Conservation (phyloP, 2,888 invertebrate genomes). For the Eupithecia abbreviata region DNA sequence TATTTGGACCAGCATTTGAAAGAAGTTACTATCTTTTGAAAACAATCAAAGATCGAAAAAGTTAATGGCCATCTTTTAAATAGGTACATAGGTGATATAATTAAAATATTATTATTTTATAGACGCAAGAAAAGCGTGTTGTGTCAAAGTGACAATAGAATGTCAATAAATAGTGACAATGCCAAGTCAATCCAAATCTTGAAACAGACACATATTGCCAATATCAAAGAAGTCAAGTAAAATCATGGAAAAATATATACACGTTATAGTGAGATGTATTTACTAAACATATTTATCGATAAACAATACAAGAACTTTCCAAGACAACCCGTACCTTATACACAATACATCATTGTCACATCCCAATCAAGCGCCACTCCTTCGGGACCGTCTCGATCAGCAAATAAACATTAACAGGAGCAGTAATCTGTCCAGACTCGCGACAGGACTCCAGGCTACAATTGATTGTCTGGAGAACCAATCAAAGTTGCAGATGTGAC, state of each 20-base stretch:
- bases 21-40: background rate
- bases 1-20: background rate
- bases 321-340: constrained; percentile 32
- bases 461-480: constrained; percentile 47
- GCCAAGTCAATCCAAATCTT: background rate
- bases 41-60: background rate
- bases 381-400: constrained; percentile 47
- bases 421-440: constrained; percentile 40
- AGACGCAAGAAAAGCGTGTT: background rate
- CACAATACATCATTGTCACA: constrained; percentile 56
- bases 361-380: constrained; percentile 48
- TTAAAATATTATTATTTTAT: background rate
- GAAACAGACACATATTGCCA: background rate
- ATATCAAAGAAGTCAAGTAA: no score
- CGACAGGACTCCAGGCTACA: constrained; percentile 16
- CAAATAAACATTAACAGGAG: constrained; percentile 54
- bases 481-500: constrained; percentile 81
- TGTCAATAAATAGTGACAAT: background rate
- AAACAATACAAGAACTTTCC: constrained; percentile 16
- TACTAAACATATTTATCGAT: background rate
- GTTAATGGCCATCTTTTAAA: no score
- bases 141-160: background rate
- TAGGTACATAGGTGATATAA: background rate
- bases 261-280: background rate
- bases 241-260: background rate